These are phyloP conservation scores for Lasiurus cinereus DNA, from an alignment of 2,113 vertebrate species.

Conservation along the genomic window DNA sequence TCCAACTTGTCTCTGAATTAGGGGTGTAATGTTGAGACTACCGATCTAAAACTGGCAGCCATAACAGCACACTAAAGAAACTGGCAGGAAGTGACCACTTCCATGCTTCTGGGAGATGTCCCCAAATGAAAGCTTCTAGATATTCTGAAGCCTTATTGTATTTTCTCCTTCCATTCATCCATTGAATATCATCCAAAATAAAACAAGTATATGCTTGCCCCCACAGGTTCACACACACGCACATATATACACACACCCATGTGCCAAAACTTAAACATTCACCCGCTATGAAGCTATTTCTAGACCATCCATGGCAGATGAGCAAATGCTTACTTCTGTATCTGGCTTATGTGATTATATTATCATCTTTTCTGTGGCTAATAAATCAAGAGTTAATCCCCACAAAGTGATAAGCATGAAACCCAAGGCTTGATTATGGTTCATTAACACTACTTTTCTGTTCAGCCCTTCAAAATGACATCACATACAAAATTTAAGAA, in stretches of 20 bases:
- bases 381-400: constrained; percentile 67
- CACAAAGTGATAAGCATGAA: constrained; percentile 52
- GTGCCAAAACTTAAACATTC: background rate
- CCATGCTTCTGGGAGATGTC: background rate
- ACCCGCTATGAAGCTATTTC: constrained; percentile 48
- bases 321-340: constrained; percentile 33
- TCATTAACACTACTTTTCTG: constrained; percentile 16
- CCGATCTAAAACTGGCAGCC: background rate
- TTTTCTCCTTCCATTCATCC: background rate
- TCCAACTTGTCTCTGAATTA: background rate
- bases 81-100: background rate
- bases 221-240: background rate
- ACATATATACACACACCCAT: background rate
- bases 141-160: background rate
- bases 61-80: background rate
- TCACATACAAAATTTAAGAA: constrained; percentile 44
- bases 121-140: background rate
- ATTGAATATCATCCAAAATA: background rate
- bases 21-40: background rate
- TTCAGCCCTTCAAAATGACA: constrained; percentile 37
- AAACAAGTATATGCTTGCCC: background rate
- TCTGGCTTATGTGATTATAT: constrained; percentile 26
- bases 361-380: constrained; percentile 46
- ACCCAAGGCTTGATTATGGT: background rate
- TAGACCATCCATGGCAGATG: background rate